phyloP scores from a whole-genome alignment of 2,888 invertebrate species.

The Zygogramma bicolorata region DNA sequence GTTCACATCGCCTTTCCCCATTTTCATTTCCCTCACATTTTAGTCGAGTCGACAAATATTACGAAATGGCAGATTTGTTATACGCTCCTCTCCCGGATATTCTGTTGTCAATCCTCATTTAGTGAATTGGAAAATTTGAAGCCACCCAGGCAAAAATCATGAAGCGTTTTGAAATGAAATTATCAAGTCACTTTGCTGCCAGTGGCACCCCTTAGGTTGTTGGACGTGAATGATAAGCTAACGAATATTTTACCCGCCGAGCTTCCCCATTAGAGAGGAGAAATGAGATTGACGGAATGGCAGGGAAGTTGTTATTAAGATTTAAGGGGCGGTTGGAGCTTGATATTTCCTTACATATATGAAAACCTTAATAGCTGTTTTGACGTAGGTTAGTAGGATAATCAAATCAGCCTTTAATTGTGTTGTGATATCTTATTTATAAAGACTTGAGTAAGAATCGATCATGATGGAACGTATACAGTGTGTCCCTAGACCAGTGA shows the following conservation, averaged over 20 bases:
- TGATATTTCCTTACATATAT: neutral
- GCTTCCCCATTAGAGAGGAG: neutral
- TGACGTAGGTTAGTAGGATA: neutral
- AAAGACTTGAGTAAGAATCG: no score
- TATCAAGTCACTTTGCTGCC: neutral
- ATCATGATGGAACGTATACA: no score
- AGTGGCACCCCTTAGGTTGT: neutral
- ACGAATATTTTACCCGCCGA: conserved; percentile 5
- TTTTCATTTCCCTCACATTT: no score
- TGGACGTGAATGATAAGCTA: neutral
- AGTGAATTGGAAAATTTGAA: neutral
- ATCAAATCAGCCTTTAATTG: neutral
- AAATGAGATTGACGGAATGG: conserved; percentile 1
- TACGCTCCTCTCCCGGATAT: no score
- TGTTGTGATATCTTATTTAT: neutral
- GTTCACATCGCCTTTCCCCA: no score
- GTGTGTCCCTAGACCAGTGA: no score
- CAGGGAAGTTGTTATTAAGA: neutral
- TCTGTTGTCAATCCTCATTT: neutral
- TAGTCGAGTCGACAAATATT: no score
- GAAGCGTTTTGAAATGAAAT: neutral
- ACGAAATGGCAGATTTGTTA: no score
- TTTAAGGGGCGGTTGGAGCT: neutral
- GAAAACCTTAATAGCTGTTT: neutral
- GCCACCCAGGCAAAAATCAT: neutral